Evolutionary conservation across 2,797 vertebrate species (phyloP).

Genomic region (Muscicapa comitata): DNA sequence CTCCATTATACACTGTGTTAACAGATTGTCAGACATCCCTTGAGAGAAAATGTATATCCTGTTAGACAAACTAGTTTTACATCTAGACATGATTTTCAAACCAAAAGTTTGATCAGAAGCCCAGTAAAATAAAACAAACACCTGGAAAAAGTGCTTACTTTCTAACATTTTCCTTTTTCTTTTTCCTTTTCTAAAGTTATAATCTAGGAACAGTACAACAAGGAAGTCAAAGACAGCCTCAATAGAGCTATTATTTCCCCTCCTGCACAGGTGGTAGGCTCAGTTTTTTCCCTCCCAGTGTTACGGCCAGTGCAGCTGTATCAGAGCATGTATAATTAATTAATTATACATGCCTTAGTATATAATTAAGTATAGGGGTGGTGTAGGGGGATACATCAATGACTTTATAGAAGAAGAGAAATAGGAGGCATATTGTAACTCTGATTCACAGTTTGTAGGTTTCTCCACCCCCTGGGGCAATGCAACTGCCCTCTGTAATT

Average conservation of each 20-base stretch:
- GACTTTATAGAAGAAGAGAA: background rate
- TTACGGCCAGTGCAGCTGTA: conserved; percentile 31
- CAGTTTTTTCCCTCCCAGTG: conserved; percentile 1
- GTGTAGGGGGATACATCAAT: background rate
- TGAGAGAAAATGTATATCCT: conserved; percentile 11
- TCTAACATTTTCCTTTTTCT: background rate
- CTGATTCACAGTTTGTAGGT: background rate
- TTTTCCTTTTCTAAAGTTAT: background rate
- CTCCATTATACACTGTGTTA: conserved; percentile 39
- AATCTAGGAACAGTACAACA: background rate
- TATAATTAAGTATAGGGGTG: conserved; percentile 35
- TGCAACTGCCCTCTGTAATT: conserved; percentile 38
- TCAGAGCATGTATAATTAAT: conserved; percentile 53
- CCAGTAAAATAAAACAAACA: background rate
- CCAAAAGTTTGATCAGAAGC: background rate
- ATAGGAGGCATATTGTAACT: conserved; percentile 1
- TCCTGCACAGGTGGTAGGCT: conserved; percentile 53
- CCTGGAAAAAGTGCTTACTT: background rate
- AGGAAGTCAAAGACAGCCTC: background rate
- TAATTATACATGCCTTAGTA: conserved; percentile 57
- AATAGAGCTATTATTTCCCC: conserved; percentile 33
- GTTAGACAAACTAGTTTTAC: background rate
- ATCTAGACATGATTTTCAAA: background rate
- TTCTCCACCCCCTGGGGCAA: conserved; percentile 17
- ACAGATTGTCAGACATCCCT: conserved; percentile 41